These are phyloP conservation scores for Progne subis DNA, from an alignment of 2,113 vertebrate species.

Conservation along the genomic window DNA sequence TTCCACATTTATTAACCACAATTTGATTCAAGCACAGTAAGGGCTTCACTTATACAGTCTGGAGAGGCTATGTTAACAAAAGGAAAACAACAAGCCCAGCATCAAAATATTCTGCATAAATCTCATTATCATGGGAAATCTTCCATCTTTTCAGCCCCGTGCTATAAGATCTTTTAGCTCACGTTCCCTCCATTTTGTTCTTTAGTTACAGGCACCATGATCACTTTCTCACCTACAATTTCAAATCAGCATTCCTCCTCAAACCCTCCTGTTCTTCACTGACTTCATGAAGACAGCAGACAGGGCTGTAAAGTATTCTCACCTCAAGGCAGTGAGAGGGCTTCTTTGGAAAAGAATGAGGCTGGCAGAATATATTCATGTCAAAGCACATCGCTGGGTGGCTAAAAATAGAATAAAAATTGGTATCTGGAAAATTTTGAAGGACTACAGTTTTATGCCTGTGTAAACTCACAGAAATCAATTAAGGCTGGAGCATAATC, in stretches of 20 bases:
- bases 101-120: not conserved
- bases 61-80: not conserved
- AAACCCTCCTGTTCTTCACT: not conserved
- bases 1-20: constrained; percentile 61
- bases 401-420: not conserved
- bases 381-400: not conserved
- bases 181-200: constrained; percentile 14
- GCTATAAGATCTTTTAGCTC: constrained; percentile 32
- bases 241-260: not conserved
- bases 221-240: not conserved
- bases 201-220: not conserved
- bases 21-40: constrained; percentile 36
- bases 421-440: not conserved
- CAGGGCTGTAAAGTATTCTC: not conserved
- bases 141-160: constrained; percentile 50
- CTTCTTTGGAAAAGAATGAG: not conserved
- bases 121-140: not conserved
- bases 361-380: not conserved
- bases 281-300: not conserved
- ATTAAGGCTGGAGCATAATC: not conserved
- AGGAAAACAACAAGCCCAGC: not conserved
- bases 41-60: constrained; percentile 7
- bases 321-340: not conserved
- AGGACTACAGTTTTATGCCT: not conserved
- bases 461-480: not conserved